phyloP scores from a whole-genome alignment of 2,113 vertebrate genomes.

The Onychostruthus taczanowskii region DNA sequence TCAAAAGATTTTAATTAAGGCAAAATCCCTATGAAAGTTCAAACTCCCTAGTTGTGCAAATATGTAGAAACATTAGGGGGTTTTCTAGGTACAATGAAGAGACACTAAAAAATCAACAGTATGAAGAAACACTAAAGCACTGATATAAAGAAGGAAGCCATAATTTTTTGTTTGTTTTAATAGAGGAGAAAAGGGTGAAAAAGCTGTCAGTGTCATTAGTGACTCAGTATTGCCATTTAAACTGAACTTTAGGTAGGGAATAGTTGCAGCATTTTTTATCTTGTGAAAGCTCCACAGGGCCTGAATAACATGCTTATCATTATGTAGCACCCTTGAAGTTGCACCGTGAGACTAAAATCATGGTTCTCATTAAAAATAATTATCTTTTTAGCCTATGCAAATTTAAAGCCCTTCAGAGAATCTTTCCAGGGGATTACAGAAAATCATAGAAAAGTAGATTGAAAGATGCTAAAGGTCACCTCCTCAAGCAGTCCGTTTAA shows the following conservation, averaged over 20 bases:
- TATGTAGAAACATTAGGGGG: background rate
- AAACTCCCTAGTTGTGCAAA: constrained; percentile 6
- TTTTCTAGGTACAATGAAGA: background rate
- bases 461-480: background rate
- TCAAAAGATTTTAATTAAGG: background rate
- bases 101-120: background rate
- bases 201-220: background rate
- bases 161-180: background rate
- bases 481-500: background rate
- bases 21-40: background rate
- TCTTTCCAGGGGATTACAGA: background rate
- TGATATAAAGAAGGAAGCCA: background rate
- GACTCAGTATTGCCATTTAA: background rate
- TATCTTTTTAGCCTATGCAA: background rate
- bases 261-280: background rate
- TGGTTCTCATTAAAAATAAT: constrained; percentile 29
- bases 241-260: background rate
- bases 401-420: background rate
- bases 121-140: background rate
- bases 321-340: background rate
- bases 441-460: background rate
- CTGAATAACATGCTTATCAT: background rate
- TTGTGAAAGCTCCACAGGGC: background rate
- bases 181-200: background rate
- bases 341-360: background rate